Evolutionary conservation across 2,113 vertebrate genomes (phyloP).

Genomic region (Hippocampus comes): DNA sequence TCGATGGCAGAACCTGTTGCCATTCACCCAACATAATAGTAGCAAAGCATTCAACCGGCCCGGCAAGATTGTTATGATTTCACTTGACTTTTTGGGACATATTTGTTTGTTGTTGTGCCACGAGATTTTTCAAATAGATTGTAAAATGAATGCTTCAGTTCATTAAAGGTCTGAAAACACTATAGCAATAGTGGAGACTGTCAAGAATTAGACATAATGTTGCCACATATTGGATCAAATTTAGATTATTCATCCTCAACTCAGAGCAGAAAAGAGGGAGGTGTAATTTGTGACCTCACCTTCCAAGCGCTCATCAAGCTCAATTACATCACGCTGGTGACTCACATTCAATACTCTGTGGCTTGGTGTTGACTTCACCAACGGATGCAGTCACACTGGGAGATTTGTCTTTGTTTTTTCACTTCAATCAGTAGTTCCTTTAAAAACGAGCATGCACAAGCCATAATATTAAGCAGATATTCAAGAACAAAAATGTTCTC

Average conservation of each 20-base stretch:
- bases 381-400: too few species aligned
- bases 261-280: not conserved
- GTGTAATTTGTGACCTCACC: not conserved
- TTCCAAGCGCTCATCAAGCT: not conserved
- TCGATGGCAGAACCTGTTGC: not conserved
- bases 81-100: not conserved
- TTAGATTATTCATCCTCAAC: not conserved
- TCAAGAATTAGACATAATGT: not conserved
- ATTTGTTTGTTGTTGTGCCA: not conserved
- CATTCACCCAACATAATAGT: not conserved
- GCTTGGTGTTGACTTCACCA: too few species aligned
- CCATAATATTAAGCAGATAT: conserved; percentile 21
- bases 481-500: conserved; percentile 61
- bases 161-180: not conserved
- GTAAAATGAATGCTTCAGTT: not conserved
- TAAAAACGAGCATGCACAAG: conserved; percentile 8
- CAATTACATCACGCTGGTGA: not conserved
- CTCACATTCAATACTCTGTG: not conserved
- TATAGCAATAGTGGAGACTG: not conserved
- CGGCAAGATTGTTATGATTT: too few species aligned
- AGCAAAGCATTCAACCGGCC: not conserved
- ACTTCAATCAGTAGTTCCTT: not conserved
- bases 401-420: too few species aligned
- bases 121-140: not conserved
- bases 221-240: not conserved